Evolutionary conservation across 2,113 vertebrate species (phyloP), one percentile per base, ranked within the genome.

Genomic region (Rana temporaria): DNA sequence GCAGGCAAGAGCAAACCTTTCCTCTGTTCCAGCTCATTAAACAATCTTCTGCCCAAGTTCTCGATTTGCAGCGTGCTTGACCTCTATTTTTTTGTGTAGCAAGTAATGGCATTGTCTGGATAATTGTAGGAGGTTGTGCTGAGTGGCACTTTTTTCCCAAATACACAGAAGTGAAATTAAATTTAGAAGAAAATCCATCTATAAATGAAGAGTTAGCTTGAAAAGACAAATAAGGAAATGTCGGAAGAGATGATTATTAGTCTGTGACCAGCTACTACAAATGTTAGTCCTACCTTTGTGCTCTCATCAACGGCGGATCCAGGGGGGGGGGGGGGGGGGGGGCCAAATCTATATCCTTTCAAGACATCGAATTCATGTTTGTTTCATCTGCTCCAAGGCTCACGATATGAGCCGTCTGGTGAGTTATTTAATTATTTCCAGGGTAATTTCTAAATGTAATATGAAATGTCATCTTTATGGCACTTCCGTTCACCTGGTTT

Each of bases 11-110:
- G 55, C 48, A 66, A 78, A 65, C 62, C 60, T 78, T 55, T 55
- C 48, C 63, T 78, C 62, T 55, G 63, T 77, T 77, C 57, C 74
- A 77, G 62, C 62, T 78, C 76, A 78, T 78, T 78, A 78, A 65
- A 66, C 76, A 78, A 78, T 78, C 62, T 78, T 78, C 63, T 55
- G 63, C 63, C 76, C 76, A 66, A 30, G 38, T 65, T 52, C 62
- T 52, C 38, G n/a, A 78, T 78, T 78, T 48, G 59, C 76, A 65
- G 63, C 48, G 18, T 65, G 42, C 24, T 62, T 66, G 62, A 66
- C 76, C 76, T 78, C 76, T 78, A 65, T 78, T 66, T 78, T 72
- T 34, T 65, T 52, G 34, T 24, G 32, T 7, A 32, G 76, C 63
- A n/a, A 65, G 48, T 55, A 32, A 53, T 78, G 60, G 62, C 76